Evolutionary conservation across 2,888 invertebrate species (phyloP).

Genomic region (Leucophenga montana): DNA sequence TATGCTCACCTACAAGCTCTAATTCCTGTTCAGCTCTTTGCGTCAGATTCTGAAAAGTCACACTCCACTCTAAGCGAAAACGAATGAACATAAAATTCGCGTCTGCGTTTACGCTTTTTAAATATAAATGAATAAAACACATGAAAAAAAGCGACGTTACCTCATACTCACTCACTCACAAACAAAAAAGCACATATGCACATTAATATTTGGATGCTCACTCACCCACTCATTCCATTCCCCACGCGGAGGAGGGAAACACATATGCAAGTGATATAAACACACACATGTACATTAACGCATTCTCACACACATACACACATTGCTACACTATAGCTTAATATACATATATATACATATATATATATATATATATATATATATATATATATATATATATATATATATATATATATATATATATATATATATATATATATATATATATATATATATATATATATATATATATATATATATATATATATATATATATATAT

Average conservation of each 20-base stretch:
- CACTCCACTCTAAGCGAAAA: conserved; percentile 49
- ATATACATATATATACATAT: not conserved
- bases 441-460: no score
- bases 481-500: no score
- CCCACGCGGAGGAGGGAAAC: not conserved
- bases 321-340: conserved; percentile 24
- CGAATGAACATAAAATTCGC: conserved; percentile 50
- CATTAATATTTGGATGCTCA: not conserved
- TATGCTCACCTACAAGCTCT: conserved; percentile 11
- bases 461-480: no score
- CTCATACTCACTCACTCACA: conserved; percentile 16
- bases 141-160: conserved; percentile 30
- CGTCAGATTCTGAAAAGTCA: conserved; percentile 45
- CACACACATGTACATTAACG: not conserved
- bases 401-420: no score
- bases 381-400: no score
- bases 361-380: not conserved
- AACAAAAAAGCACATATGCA: conserved; percentile 12
- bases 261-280: not conserved
- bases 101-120: conserved; percentile 60
- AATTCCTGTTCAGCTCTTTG: conserved; percentile 29
- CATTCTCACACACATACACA: conserved; percentile 12
- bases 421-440: no score
- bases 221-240: conserved; percentile 16
- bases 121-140: conserved; percentile 60